These are phyloP conservation scores for Torymus tubicola DNA, from an alignment of 2,888 invertebrate genomes.

Conservation along the genomic window DNA sequence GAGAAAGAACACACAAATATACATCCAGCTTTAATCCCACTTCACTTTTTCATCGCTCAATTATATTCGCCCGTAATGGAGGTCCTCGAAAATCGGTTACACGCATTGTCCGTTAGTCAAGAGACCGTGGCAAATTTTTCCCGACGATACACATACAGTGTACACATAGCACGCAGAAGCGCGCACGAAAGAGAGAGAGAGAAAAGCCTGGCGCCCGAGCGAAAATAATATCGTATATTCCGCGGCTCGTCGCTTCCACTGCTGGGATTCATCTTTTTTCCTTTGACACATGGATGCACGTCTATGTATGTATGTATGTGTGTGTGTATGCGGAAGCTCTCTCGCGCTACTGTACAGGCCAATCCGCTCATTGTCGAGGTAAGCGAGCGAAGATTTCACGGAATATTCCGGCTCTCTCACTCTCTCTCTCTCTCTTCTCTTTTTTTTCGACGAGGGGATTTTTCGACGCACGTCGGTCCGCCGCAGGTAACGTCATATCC, in stretches of 20 bases:
- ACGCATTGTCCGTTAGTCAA: constrained; percentile 26
- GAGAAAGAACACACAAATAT: no score
- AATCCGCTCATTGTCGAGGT: constrained; percentile 53
- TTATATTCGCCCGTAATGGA: background rate
- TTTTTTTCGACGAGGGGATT: constrained; percentile 47
- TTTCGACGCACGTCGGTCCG: constrained; percentile 5
- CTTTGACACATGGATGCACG: constrained; percentile 39
- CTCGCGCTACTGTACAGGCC: constrained; percentile 23
- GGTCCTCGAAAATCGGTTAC: constrained; percentile 23
- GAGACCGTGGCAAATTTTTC: constrained; percentile 28
- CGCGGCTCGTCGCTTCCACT: constrained; percentile 4
- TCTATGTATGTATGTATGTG: background rate
- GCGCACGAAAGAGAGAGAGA: background rate
- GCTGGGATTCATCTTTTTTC: constrained; percentile 30
- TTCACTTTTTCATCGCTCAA: background rate
- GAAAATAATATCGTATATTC: constrained; percentile 34
- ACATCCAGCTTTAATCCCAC: no score
- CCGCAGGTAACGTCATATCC: constrained; percentile 73
- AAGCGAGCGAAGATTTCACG: constrained; percentile 51
- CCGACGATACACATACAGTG: background rate
- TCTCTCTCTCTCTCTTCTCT: constrained; percentile 2
- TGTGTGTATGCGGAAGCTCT: constrained; percentile 36
- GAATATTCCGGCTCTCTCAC: constrained; percentile 16
- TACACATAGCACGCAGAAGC: no score
- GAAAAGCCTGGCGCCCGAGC: constrained; percentile 19